Conservation (phyloP, 1,140 invertebrate species). For the Globodera rostochiensis region DNA sequence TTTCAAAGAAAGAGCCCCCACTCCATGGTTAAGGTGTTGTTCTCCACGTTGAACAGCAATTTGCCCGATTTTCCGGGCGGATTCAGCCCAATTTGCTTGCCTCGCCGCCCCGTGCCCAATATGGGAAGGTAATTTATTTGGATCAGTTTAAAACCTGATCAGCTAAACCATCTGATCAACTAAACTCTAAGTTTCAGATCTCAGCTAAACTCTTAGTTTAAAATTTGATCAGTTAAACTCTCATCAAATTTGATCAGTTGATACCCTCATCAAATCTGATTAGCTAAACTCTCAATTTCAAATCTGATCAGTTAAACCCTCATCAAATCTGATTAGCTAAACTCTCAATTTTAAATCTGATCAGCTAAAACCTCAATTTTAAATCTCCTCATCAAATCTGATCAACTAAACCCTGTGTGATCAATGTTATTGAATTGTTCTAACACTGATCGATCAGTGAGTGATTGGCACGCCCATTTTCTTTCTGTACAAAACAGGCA, state of each 20-base stretch:
- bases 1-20: not conserved
- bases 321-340: not conserved
- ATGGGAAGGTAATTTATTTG: conserved; percentile 23
- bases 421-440: no score
- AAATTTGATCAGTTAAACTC: not conserved
- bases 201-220: not conserved
- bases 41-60: conserved; percentile 39
- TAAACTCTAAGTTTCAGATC: no score
- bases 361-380: no score
- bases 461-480: no score
- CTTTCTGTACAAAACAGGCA: no score
- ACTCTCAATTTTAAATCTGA: not conserved
- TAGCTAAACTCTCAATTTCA: not conserved
- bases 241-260: no score
- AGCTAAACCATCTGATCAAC: no score
- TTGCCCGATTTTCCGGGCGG: conserved; percentile 39
- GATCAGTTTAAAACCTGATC: no score
- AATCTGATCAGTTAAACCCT: not conserved
- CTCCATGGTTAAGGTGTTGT: conserved; percentile 31
- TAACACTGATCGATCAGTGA: no score
- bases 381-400: no score
- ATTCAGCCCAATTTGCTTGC: conserved; percentile 27
- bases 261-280: no score
- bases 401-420: no score
- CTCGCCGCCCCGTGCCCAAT: not conserved